phyloP scores from a whole-genome alignment of 2,113 vertebrate genomes.

The Orcinus orca region DNA sequence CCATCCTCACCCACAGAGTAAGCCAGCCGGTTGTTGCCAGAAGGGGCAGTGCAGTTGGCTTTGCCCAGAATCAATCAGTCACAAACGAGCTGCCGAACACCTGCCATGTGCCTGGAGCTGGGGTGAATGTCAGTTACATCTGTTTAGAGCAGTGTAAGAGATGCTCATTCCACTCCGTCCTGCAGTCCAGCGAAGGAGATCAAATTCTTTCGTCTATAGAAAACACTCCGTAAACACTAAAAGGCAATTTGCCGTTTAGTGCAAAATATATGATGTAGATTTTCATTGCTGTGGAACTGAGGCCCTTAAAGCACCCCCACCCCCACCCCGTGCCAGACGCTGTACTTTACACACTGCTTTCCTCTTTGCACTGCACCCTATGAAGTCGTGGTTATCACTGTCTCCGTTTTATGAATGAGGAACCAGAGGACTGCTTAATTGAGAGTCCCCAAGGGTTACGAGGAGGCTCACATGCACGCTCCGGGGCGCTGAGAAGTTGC shows the following conservation, averaged over 20 bases:
- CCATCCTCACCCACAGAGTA: not conserved
- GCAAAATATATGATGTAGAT: not conserved
- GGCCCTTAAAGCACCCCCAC: not conserved
- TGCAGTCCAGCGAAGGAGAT: not conserved
- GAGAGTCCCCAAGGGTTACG: not conserved
- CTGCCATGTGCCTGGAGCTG: not conserved
- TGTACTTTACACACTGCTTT: not conserved
- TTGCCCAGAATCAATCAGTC: not conserved
- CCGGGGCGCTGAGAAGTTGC: not conserved
- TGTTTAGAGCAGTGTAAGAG: not conserved
- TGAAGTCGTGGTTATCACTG: accelerated
- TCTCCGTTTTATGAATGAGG: not conserved
- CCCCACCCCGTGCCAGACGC: not conserved
- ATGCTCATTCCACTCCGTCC: not conserved
- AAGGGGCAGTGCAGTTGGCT: not conserved
- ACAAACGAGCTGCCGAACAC: not conserved
- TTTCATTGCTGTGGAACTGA: not conserved
- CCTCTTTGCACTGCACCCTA: not conserved
- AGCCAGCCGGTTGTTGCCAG: not conserved
- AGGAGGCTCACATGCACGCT: not conserved
- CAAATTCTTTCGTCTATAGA: not conserved
- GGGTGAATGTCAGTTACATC: not conserved
- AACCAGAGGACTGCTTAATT: not conserved
- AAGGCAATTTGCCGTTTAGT: not conserved
- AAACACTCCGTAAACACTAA: not conserved